Evolutionary conservation across 2,797 vertebrate species (phyloP), one percentile per base, ranked within the genome.

Genomic region (Bradypodion ventrale): DNA sequence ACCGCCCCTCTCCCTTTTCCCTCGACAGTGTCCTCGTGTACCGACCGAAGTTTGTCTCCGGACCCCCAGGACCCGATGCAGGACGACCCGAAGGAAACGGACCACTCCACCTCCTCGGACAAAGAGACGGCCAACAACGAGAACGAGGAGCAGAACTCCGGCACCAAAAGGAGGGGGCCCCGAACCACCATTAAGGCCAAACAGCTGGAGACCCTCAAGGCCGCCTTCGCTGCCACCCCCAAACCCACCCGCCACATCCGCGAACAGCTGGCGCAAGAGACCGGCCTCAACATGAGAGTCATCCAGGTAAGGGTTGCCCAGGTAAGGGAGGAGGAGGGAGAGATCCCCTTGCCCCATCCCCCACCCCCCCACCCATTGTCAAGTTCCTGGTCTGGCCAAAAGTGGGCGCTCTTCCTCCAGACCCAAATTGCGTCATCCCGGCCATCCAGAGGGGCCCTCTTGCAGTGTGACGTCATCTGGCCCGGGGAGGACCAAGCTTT

Each of bases 101-200:
- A 98, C 96, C 98, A 98, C 92, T 99, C 98, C 2, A 98, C 98
- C 80, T 98, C 98, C 63, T 99, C 98, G 1, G 98, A 99, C 94
- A 99, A 99, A 94, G 98, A 99, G 93, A 98, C 97, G 66, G 96
- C 98, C 94, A 97, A 98, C 93, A 98, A 98, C 52, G 98, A 99
- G 94, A 98, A 98, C 42, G 98, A 99, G 94, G 98, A 99, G 93
- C 98, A 98, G 95, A 98, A 98, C 92, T 97, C 97, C 8, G 97
- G 98, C 75, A 95, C 98, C 81, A 99, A 99, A 76, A 86, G 98
- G 85, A 95, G 98, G 85, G 98, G 98, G 2, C 98, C 98, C 32
- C 97, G 98, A 84, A 99, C 98, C 94, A 99, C 98, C 92, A 99
- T 99, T 94, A 99, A 99, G 92, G 98, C 98, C 94, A 99, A 99